Conservation (phyloP, 2,113 vertebrate species). For the Hippocampus abdominalis region DNA sequence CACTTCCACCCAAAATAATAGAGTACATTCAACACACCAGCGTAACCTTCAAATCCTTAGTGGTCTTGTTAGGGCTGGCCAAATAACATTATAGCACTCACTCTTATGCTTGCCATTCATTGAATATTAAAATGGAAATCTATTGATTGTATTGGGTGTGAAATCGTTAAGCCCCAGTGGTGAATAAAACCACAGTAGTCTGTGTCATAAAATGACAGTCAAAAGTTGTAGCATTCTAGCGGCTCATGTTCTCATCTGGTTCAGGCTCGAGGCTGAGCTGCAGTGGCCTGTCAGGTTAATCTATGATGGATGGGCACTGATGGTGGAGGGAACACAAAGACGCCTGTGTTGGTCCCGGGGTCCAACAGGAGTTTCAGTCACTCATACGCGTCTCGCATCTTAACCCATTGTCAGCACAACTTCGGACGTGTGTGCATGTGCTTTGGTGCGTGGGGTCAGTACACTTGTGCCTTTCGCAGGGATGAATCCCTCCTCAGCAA, state of each 20-base stretch:
- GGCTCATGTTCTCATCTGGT: not conserved
- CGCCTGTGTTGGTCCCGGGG: slow-evolving; percentile 67
- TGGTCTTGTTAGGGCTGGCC: not conserved
- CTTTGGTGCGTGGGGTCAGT: slow-evolving; percentile 21
- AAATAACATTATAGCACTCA: not conserved
- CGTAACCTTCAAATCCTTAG: not conserved
- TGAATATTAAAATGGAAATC: not conserved
- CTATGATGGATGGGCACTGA: slow-evolving; percentile 85
- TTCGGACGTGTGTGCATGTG: slow-evolving; percentile 29
- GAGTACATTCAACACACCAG: no score
- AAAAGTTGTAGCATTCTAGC: slow-evolving; percentile 12
- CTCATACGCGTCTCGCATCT: slow-evolving; percentile 72
- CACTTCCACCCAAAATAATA: no score
- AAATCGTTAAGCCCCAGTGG: not conserved
- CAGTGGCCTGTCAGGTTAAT: slow-evolving; percentile 83
- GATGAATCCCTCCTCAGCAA: slow-evolving; percentile 46
- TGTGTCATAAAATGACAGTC: slow-evolving; percentile 20
- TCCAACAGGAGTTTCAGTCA: slow-evolving; percentile 70
- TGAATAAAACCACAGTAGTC: not conserved
- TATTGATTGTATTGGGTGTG: not conserved
- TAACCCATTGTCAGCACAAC: slow-evolving; percentile 72
- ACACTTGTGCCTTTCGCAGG: slow-evolving; percentile 41
- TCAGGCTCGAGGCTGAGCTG: slow-evolving; percentile 60
- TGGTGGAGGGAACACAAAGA: slow-evolving; percentile 82
- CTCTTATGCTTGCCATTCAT: not conserved